Percentiles rank a stretch among this genome's conserved stretches.
Evolutionary conservation across 2,888 invertebrate genomes (phyloP).

Genomic region (Augiades crinisus): DNA sequence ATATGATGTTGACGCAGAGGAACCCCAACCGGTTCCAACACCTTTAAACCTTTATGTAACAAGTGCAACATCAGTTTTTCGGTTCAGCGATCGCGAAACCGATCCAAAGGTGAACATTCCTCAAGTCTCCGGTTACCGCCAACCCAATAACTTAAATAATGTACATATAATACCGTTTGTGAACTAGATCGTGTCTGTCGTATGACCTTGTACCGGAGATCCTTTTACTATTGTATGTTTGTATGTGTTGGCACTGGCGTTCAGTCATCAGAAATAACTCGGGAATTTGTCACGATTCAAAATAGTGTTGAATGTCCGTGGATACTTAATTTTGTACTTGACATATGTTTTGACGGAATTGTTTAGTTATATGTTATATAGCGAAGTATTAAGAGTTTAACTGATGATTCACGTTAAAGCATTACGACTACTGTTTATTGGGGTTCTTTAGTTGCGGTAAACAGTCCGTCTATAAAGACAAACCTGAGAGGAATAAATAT

Average conservation of each 20-base stretch:
- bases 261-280: constrained; percentile 21
- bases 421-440: no score
- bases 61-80: constrained; percentile 18
- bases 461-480: no score
- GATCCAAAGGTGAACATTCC: constrained; percentile 24
- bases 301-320: constrained; percentile 8
- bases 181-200: constrained; percentile 35
- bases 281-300: constrained; percentile 19
- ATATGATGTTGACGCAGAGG: no score
- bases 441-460: no score
- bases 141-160: constrained; percentile 21
- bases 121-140: constrained; percentile 11
- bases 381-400: no score
- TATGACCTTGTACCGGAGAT: constrained; percentile 31
- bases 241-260: background rate
- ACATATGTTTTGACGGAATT: no score
- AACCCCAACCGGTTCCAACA: no score
- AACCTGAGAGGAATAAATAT: no score
- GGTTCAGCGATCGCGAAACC: constrained; percentile 20
- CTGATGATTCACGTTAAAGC: no score
- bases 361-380: no score
- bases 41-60: background rate
- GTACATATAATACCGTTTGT: constrained; percentile 28
- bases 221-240: constrained; percentile 23
- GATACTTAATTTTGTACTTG: no score